phyloP scores from a whole-genome alignment of 1,140 invertebrate genomes.

The Euura saliciscinereae region DNA sequence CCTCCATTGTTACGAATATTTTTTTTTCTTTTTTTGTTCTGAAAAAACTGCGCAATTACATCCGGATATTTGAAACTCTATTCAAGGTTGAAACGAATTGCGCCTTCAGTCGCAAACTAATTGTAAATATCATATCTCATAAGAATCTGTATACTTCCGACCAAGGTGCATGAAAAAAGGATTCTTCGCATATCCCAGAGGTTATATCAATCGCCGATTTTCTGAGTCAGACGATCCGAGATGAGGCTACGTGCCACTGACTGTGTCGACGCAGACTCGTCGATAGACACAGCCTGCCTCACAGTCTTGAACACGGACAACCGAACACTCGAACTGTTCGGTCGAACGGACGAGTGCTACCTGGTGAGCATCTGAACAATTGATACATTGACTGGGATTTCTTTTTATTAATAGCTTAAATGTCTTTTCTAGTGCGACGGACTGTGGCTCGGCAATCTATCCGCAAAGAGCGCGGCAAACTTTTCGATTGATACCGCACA shows the following conservation, averaged over 20 bases:
- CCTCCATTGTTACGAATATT: too few species aligned
- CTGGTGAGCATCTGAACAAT: conserved; percentile 31
- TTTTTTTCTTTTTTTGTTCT: too few species aligned
- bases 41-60: too few species aligned
- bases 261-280: conserved; percentile 37
- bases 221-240: not conserved
- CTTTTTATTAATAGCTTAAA: conserved; percentile 13
- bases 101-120: too few species aligned
- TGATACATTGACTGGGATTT: conserved; percentile 6
- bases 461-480: conserved; percentile 42
- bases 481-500: conserved; percentile 57
- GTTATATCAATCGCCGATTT: conserved; percentile 26
- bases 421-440: conserved; percentile 49
- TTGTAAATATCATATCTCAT: too few species aligned
- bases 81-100: too few species aligned
- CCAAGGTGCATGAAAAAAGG: not conserved
- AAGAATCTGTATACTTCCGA: too few species aligned
- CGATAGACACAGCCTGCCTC: conserved; percentile 60
- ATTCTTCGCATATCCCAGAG: conserved; percentile 39
- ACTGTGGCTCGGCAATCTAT: conserved; percentile 41
- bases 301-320: conserved; percentile 52
- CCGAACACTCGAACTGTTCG: conserved; percentile 42
- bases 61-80: too few species aligned
- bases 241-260: conserved; percentile 30
- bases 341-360: conserved; percentile 53